Evolutionary conservation across 2,888 invertebrate genomes (phyloP), one percentile per base, ranked within the genome.

Genomic region (Artemia sinica): DNA sequence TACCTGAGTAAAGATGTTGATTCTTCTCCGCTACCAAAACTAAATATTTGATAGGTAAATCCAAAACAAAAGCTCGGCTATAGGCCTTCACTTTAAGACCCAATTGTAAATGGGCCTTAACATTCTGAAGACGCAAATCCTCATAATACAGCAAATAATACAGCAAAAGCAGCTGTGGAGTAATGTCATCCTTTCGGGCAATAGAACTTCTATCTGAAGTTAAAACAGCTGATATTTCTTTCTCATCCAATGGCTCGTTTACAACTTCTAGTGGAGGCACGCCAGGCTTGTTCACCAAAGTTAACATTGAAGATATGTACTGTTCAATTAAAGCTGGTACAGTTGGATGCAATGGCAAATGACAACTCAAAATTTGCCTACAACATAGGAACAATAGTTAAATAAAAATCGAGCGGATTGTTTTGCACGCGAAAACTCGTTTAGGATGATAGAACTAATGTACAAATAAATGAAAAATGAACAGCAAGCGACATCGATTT

Each of bases 101-200:
- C 8, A 67, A 28, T 28, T 49, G 49, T 18, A 68, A 48, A 66
- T 72, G 76, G 65, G 70, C 71, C 71, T 75, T 75, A 67, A 76
- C 72, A 66, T 74, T 73, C 2, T 72, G 50, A 71, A 94, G 79
- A 70, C 94, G 82, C 0, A 88, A 87, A 77, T 95, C 95, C 79
- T 96, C 94, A 78, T 95, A 96, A 48, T 92, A 79, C 51, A 96
- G 80, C 10, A 96, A 81, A 77, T 96, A 97, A 77, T 95, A 96
- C 51, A 96, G 81, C 63, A 96, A 81, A 11, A 96, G 80, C 50
- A 96, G 80, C 76, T 96, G 95, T 0, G 94, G 87, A 0, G 92
- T 89, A 68, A 93, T 80, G 10, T 58, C 58, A 10, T 8, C 10
- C 14, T 18, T n/a, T 10, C 18, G n/a, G 58, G 14, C 8, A 72